phyloP scores from a whole-genome alignment of 2,113 vertebrate genomes.

The Elachura formosa region DNA sequence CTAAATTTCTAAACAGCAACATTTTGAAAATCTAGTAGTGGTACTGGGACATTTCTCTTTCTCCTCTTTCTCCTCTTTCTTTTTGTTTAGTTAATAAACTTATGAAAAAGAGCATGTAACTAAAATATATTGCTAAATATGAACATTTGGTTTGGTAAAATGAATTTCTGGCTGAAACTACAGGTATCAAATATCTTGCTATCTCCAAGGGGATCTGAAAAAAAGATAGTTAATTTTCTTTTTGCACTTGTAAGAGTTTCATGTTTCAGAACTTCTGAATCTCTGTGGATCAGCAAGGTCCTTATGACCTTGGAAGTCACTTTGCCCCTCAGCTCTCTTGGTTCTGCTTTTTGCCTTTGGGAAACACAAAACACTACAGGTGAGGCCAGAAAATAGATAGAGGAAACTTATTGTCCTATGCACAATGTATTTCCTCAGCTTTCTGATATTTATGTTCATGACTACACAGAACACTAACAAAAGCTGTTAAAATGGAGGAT shows the following conservation, averaged over 20 bases:
- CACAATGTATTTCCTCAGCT: not conserved
- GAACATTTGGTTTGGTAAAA: not conserved
- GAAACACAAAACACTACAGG: not conserved
- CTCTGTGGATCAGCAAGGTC: not conserved
- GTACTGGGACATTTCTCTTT: not conserved
- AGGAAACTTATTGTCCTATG: not conserved
- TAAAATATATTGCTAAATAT: not conserved
- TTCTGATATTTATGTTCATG: not conserved
- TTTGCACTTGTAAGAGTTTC: not conserved
- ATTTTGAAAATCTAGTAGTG: not conserved
- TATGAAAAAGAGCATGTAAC: not conserved
- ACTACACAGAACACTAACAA: not conserved
- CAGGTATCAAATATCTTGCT: not conserved
- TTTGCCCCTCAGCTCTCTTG: not conserved
- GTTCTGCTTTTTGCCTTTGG: not conserved
- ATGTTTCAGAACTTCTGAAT: not conserved
- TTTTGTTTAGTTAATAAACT: not conserved
- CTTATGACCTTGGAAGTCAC: not conserved
- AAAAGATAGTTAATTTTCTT: not conserved
- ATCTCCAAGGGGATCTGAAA: not conserved
- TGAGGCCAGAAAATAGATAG: not conserved
- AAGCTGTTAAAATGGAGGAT: not conserved
- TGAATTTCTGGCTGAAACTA: not conserved
- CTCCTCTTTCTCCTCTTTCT: not conserved
- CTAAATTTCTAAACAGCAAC: not conserved